Conservation (phyloP, 2,888 invertebrate genomes). For the Exocentrus adspersus region DNA sequence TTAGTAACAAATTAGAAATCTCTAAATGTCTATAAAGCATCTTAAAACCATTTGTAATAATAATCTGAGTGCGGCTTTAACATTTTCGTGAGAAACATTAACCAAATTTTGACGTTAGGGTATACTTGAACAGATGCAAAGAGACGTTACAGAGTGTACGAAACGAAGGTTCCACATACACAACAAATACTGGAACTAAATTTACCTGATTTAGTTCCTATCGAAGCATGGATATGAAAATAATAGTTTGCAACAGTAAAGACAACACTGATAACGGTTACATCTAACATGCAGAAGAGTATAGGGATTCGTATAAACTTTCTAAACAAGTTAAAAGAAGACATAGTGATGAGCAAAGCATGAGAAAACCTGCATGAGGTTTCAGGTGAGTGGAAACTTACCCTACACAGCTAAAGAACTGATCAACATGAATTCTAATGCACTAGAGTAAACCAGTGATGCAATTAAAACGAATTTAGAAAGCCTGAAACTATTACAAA, state of each 20-base stretch:
- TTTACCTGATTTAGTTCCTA: slow-evolving; percentile 66
- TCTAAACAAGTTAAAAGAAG: slow-evolving; percentile 1
- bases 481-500: no score
- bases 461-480: no score
- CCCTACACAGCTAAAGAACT: slow-evolving; percentile 14
- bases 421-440: slow-evolving; percentile 13
- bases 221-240: slow-evolving; percentile 63
- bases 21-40: no score
- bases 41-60: no score
- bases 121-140: background rate
- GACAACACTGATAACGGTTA: slow-evolving; percentile 56
- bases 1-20: no score
- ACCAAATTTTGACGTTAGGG: background rate
- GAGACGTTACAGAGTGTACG: slow-evolving; percentile 12
- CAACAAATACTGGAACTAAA: slow-evolving; percentile 58
- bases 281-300: slow-evolving; percentile 29
- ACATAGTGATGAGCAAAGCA: no score
- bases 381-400: no score
- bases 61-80: background rate
- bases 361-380: no score
- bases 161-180: slow-evolving; percentile 27
- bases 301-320: no score
- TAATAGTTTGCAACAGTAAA: slow-evolving; percentile 63
- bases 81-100: background rate
- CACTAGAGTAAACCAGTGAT: slow-evolving; percentile 9